phyloP scores from a whole-genome alignment of 2,113 vertebrate species.

The Fulica atra region DNA sequence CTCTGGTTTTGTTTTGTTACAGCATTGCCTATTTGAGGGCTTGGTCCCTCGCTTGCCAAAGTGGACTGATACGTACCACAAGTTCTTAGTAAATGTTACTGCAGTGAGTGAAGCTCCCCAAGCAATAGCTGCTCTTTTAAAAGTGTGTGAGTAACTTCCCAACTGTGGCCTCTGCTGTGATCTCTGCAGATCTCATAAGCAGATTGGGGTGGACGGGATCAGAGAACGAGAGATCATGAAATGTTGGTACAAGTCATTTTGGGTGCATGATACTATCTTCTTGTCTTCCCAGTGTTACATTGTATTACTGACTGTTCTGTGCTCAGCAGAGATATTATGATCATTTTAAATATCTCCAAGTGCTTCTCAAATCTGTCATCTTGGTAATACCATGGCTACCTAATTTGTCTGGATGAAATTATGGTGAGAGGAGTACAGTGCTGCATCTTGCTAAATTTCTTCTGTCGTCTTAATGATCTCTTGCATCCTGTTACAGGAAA shows the following conservation, averaged over 20 bases:
- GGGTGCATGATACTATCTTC: neutral
- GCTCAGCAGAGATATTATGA: neutral
- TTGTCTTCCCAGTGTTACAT: neutral
- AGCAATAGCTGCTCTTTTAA: neutral
- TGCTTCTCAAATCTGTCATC: neutral
- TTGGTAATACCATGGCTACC: neutral
- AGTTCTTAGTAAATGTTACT: neutral
- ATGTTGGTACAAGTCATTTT: neutral
- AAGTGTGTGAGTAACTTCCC: neutral
- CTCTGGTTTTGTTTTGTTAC: neutral
- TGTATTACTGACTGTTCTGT: neutral
- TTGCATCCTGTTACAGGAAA: neutral
- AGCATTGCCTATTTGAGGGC: neutral
- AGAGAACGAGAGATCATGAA: neutral
- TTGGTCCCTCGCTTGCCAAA: neutral
- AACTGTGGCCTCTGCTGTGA: accelerated
- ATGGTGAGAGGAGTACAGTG: neutral
- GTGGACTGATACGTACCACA: neutral
- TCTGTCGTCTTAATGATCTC: neutral
- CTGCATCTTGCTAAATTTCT: neutral
- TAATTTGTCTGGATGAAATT: neutral
- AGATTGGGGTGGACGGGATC: neutral
- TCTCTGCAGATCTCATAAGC: neutral
- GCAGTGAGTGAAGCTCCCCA: neutral
- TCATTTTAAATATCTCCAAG: neutral